Evolutionary conservation across 2,113 vertebrate species (phyloP), one percentile per base, ranked within the genome.

Genomic region (Haplochromis vanheusdeni): DNA sequence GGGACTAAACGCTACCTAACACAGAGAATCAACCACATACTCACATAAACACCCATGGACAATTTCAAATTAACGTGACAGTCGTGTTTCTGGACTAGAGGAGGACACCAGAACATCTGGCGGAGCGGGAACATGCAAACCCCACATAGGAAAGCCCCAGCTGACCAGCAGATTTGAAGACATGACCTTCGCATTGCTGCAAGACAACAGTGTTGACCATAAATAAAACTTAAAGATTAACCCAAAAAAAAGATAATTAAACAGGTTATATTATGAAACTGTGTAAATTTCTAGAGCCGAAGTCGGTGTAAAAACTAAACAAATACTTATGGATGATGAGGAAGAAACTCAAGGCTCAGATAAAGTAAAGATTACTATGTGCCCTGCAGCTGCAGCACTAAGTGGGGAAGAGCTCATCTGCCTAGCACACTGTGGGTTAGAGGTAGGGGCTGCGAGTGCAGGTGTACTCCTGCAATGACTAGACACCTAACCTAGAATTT

Each of bases 211-310:
- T 42, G 37, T 23, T 42, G 7, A 42, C 37, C 65, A 42, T 21
- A 7, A 68, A 68, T 68, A 68, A 68, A 13, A 10, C 28, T 2
- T 68, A 21, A 70, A 42, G 65, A 70, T 35, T 35, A 62, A 62
- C 58, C 17, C 5, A 3, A 40, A 40, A 40, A 35, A 6, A 70
- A 16, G 35, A 21, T 42, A 6, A 23, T 73, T 17, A 45, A 42
- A 45, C 21, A 26, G 14, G 37, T 73, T 73, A 45, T 26, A 26
- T 45, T 45, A 26, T 73, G 40, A 45, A 17, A 45, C 37, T 73
- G 68, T 28, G 0, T 17, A 2, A 2, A 7, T 17, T 11, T 73
- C 23, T 11, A 45, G 14, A 73, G 8, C 68, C 1, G 0, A 47
- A 26, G 40, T 73, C 1, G 1, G 35, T 42, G 65, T 73, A 6